Evolutionary conservation across 2,888 invertebrate genomes (phyloP), one percentile per base, ranked within the genome.

Genomic region (Eurytoma californica): DNA sequence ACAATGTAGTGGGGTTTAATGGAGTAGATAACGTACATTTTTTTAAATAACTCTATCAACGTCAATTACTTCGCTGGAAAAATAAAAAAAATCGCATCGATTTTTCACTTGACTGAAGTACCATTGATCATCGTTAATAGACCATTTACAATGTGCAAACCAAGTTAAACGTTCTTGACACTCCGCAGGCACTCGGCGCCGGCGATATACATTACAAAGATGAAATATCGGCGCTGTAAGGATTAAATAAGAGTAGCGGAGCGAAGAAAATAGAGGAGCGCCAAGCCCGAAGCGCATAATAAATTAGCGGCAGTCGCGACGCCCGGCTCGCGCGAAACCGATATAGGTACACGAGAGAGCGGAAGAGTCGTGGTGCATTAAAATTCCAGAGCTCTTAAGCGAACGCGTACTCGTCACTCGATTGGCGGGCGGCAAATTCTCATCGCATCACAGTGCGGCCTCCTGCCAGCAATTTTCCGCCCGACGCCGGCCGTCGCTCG

Each of bases 321-420:
- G 24, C 24, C 24, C 24, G 24, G 24, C 1, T 2, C 24, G 57
- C 66, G 68, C 60, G 74, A 47, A 60, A 60, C 68, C 68, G 61
- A 65, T 63, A 75, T 18, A n/a, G n/a, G n/a, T n/a, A 18, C 39
- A 39, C 39, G 39, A 39, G 39, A 7, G 39, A 3, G 39, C 39
- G 39, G 24, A 13, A 24, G 3, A 24, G 20, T 18, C 20, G 30
- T 13, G 67, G n/a, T 65, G 28, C 57, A 70, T 65, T 70, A 77
- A 70, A 77, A 77, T 77, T 77, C 70, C 70, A 65, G 18, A 13
- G 57, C 47, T n/a, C 18, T 49, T 47, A 74, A 66, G 20, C 20
- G 49, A 57, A 74, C 24, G 61, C 61, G n/a, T 14, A 30, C 53
- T n/a, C 30, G 28, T 14, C n/a, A 49, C 12, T 2, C 14, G 20